Evolutionary conservation across 2,113 vertebrate species (phyloP), one percentile per base, ranked within the genome.

Genomic region (Symphodus melops): DNA sequence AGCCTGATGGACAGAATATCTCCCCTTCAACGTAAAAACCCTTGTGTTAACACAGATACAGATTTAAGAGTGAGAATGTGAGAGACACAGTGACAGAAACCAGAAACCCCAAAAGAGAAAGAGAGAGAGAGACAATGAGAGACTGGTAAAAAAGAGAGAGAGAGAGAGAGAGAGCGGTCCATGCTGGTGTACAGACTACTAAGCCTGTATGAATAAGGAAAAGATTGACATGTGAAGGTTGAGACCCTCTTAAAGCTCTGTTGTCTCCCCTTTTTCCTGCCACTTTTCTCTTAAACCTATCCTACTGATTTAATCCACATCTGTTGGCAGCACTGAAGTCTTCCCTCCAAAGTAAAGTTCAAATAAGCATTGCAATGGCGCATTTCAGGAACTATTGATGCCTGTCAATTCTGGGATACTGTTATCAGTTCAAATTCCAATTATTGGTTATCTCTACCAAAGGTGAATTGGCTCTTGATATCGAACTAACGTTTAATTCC

Each of bases 81-180:
- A 81, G 79, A 72, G 59, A 82, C 62, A 19, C 68, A 60, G 76
- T 63, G 21, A 44, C 53, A 68, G 68, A 77, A 77, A 83, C 65
- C 82, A 68, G 68, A 77, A 77, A 83, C 65, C 84, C 59, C 68
- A 67, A 81, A 59, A 82, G 76, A 83, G 63, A 82, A 73, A 83
- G 63, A 51, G 83, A 75, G 72, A 53, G 57, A 67, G 72, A 75
- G 59, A 67, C 51, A 69, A 63, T 57, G 68, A 74, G 62, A 86
- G 66, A 49, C 25, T 23, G 28, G 28, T 48, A 33, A 33, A 33
- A 5, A 69, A 72, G 62, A 86, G 67, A 49, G 37, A 53, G 28
- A 54, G 12, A n/a, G 19, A 9, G 48, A 51, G 7, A n/a, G 48
- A n/a, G 83, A 64, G 58, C 61, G 68, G 46, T 78, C 36, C n/a